Percentiles rank a stretch among this genome's conserved stretches.
These are phyloP conservation scores for Stomatorhinus ivindoensis DNA, from an alignment of 2,113 vertebrate genomes.

Conservation along the genomic window DNA sequence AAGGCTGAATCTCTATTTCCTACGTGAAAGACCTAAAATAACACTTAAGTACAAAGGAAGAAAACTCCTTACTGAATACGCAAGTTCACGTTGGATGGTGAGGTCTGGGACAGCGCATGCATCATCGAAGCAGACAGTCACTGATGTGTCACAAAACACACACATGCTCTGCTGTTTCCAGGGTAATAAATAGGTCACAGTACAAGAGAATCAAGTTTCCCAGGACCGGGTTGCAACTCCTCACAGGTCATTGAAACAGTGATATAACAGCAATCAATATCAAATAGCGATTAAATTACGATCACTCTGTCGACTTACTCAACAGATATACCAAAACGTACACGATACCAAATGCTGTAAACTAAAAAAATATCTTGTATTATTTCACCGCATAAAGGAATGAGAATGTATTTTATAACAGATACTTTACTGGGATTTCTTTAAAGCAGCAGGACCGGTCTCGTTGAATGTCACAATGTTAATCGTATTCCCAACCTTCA, in stretches of 20 bases:
- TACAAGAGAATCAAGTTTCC: conserved; percentile 10
- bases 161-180: neutral
- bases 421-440: neutral
- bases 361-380: neutral
- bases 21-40: neutral
- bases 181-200: conserved; percentile 13
- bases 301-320: neutral
- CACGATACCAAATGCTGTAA: neutral
- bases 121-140: neutral
- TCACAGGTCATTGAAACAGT: neutral
- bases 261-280: conserved; percentile 1
- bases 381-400: neutral
- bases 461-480: neutral
- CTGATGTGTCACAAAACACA: neutral
- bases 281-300: neutral
- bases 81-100: neutral
- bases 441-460: neutral
- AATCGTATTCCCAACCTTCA: neutral
- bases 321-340: neutral
- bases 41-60: neutral
- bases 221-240: neutral
- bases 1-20: neutral
- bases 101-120: conserved; percentile 8
- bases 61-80: neutral
- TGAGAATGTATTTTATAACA: neutral